A percentile compares a stretch with the other conserved stretches of the same genome.
These are phyloP conservation scores for Triplophysa bombifrons DNA, from an alignment of 2,797 vertebrate species.

Conservation along the genomic window DNA sequence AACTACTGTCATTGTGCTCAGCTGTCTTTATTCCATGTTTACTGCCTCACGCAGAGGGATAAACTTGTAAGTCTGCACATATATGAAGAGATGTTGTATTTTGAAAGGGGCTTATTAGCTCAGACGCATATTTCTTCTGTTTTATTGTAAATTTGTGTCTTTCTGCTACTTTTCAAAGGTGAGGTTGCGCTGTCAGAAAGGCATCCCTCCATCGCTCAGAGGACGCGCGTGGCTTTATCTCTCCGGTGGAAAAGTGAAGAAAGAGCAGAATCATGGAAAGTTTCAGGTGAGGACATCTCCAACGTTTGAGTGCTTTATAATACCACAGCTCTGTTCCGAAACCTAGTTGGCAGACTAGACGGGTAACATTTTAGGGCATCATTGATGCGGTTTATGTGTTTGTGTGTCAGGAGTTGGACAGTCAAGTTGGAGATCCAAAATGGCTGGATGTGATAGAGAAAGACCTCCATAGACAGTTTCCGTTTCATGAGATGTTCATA, in stretches of 20 bases:
- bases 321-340: not conserved
- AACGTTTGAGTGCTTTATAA: not conserved
- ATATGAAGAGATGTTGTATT: not conserved
- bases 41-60: too few relatives aligned
- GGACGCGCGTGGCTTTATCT: slow-evolving; percentile 97
- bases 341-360: not conserved
- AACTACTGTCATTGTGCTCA: too few relatives aligned
- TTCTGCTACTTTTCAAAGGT: slow-evolving; percentile 75
- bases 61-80: too few relatives aligned
- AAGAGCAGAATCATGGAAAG: slow-evolving; percentile 86
- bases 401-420: slow-evolving; percentile 77
- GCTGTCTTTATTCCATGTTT: too few relatives aligned
- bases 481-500: slow-evolving; percentile 98
- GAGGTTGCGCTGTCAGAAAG: slow-evolving; percentile 94
- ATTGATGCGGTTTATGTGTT: not conserved
- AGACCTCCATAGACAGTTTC: slow-evolving; percentile 97
- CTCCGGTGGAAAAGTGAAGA: slow-evolving; percentile 90
- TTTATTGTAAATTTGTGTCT: not conserved
- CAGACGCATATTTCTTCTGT: not conserved
- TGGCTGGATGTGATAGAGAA: slow-evolving; percentile 95
- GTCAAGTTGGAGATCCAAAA: slow-evolving; percentile 85
- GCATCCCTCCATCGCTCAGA: slow-evolving; percentile 91
- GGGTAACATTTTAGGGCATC: not conserved
- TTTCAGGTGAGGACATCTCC: slow-evolving; percentile 82
- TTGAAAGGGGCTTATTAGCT: not conserved